Evolutionary conservation across 2,113 vertebrate species (phyloP), one percentile per base, ranked within the genome.

Genomic region (Halcyon senegalensis): DNA sequence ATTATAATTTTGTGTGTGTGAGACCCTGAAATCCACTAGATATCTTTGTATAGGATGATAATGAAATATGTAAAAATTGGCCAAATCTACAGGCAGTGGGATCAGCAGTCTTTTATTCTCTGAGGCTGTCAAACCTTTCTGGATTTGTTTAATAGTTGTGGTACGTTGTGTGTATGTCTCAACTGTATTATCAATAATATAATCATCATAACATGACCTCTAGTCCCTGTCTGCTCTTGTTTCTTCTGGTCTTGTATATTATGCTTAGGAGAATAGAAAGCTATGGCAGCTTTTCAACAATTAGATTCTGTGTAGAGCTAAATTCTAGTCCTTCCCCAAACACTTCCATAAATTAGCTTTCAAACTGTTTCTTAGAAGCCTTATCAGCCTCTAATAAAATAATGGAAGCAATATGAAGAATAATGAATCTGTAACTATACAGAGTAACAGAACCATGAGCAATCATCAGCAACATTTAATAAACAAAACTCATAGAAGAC

Each of bases 401-500:
- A 97, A 97, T 87, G 69, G 5, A 95, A 97, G 64, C 62, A 88
- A 41, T 93, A 95, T 86, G 87, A 95, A 92, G 78, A 95, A 91
- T 77, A 84, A 96, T 73, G 53, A 81, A 31, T 85, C 50, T 72
- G 19, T 89, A 89, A 84, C 77, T 82, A 85, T 90, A 76, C 84
- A 83, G 79, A 66, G 18, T 46, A 72, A 66, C 51, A 94, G 64
- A 95, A 82, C 48, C 76, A 93, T 85, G 33, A 95, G 62, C 77
- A 96, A 89, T 84, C 84, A 95, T 63, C 84, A 78, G 3, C 39
- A 3, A 41, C 37, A 84, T 93, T 97, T 81, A 84, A 69, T 97
- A 96, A 97, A 94, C 94, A 95, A 90, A 96, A 91, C 95, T 93
- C 70, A 83, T 58, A 92, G 89, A 96, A 92, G 93, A 82, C 63